Evolutionary conservation across 2,113 vertebrate species (phyloP).

Genomic region (Synodontis membranacea): DNA sequence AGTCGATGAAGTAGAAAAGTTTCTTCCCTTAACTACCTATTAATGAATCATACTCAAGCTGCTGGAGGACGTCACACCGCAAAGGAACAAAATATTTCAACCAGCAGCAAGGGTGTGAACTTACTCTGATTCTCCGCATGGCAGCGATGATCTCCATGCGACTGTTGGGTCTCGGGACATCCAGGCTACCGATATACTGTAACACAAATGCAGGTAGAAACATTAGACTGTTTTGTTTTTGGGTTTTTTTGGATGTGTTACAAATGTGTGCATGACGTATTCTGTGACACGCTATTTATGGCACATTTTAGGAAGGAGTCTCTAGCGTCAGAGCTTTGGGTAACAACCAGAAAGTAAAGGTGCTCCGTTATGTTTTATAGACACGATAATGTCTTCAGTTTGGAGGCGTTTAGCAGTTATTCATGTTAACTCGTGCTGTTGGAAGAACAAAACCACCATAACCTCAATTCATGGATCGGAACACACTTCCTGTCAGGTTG

Average conservation of each 20-base stretch:
- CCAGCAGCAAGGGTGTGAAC: conserved; percentile 50
- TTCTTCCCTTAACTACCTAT: neutral
- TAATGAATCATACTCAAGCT: neutral
- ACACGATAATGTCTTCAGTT: neutral
- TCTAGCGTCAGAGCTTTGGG: neutral
- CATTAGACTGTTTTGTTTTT: neutral
- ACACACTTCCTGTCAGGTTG: neutral
- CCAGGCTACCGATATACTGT: conserved; percentile 87
- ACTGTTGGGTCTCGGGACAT: conserved; percentile 88
- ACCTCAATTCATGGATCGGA: neutral
- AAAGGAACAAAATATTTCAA: neutral
- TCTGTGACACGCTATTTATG: neutral
- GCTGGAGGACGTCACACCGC: neutral
- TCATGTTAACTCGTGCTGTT: neutral
- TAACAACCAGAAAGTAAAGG: neutral
- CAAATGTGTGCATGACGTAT: neutral
- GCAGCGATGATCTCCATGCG: conserved; percentile 91
- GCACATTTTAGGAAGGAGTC: neutral
- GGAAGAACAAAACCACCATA: neutral
- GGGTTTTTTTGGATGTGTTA: too few relatives aligned
- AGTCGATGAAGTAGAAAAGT: neutral
- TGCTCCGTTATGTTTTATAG: neutral
- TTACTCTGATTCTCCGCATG: conserved; percentile 90
- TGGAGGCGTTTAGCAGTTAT: too few relatives aligned
- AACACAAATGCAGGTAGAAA: conserved; percentile 38